Percentiles rank a stretch among this genome's conserved stretches.
These are phyloP conservation scores for Chelidonichthys spinosus DNA, from an alignment of 2,797 vertebrate species.

Conservation along the genomic window DNA sequence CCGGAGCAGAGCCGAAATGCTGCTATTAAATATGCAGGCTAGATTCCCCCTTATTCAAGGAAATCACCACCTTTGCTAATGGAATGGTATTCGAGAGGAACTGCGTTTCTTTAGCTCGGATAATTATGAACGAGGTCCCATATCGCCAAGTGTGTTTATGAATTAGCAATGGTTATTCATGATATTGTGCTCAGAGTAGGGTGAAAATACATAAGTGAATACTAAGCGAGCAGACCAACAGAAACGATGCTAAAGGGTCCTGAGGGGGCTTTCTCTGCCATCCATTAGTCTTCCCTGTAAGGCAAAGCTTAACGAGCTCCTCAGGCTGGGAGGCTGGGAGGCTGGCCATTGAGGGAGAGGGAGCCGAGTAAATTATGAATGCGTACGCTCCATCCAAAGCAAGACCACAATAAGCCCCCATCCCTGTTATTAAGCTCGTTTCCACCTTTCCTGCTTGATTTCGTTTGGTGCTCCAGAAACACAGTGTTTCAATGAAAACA, in stretches of 20 bases:
- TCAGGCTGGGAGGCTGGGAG: conserved; percentile 71
- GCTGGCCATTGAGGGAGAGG: conserved; percentile 62
- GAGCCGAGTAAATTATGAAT: conserved; percentile 66
- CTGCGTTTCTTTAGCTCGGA: conserved; percentile 61
- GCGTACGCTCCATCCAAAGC: conserved; percentile 52
- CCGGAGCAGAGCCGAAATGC: conserved; percentile 50
- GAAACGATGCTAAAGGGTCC: conserved; percentile 83
- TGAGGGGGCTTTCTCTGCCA: conserved; percentile 77
- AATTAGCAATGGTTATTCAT: conserved; percentile 82
- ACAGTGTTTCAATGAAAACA: conserved; percentile 13
- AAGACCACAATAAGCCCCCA: conserved; percentile 45
- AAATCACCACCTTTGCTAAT: conserved; percentile 77
- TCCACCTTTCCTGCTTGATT: conserved; percentile 26
- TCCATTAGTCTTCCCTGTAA: conserved; percentile 82
- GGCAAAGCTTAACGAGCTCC: conserved; percentile 80
- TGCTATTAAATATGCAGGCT: conserved; percentile 72
- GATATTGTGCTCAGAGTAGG: conserved; percentile 78
- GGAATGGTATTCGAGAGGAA: conserved; percentile 65
- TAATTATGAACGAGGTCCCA: conserved; percentile 76
- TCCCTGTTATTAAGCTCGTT: conserved; percentile 18
- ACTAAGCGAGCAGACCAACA: conserved; percentile 80
- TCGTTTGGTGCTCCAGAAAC: conserved; percentile 23
- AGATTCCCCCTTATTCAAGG: conserved; percentile 63
- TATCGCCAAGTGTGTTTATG: conserved; percentile 79
- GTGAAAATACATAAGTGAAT: conserved; percentile 82